A percentile compares a stretch with the other conserved stretches of the same genome.
These are phyloP conservation scores for Homarus gammarus DNA, from an alignment of 2,888 invertebrate species.

Conservation along the genomic window DNA sequence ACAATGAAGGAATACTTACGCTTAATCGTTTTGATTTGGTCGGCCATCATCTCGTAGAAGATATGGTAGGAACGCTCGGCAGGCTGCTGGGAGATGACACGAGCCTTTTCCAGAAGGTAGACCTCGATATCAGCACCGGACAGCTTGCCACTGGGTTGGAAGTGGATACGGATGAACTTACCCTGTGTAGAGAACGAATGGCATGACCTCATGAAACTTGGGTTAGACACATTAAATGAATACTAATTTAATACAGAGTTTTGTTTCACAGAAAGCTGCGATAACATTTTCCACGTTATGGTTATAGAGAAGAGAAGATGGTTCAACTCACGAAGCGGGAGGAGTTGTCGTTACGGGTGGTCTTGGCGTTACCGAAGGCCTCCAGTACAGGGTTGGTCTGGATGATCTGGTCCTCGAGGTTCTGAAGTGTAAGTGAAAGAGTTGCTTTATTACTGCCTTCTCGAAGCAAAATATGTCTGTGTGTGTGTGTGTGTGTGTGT, in stretches of 20 bases:
- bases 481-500: conserved; percentile 5
- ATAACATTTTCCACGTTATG: neutral
- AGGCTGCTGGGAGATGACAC: conserved; percentile 99
- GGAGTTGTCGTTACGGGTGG: conserved; percentile 99
- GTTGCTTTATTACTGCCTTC: neutral
- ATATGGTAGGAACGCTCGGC: conserved; percentile 99
- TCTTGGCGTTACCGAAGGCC: conserved; percentile 99
- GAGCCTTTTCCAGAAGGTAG: conserved; percentile 99
- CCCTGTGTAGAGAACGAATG: conserved; percentile 92
- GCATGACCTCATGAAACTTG: neutral
- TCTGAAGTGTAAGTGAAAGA: conserved; percentile 3
- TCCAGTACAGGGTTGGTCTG: conserved; percentile 99
- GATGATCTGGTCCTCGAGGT: conserved; percentile 86
- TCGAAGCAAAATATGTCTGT: neutral
- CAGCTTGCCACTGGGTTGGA: conserved; percentile 98
- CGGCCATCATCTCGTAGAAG: conserved; percentile 99
- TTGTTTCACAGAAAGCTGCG: neutral
- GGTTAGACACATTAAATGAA: neutral
- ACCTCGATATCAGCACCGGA: conserved; percentile 83
- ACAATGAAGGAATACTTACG: neutral
- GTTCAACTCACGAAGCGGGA: conserved; percentile 94
- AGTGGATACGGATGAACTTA: conserved; percentile 99
- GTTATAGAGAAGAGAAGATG: neutral
- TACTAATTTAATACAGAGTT: neutral
- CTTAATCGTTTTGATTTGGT: conserved; percentile 88